These are phyloP conservation scores for Syndactyla subalaris DNA, from an alignment of 2,797 vertebrate genomes.

Conservation along the genomic window DNA sequence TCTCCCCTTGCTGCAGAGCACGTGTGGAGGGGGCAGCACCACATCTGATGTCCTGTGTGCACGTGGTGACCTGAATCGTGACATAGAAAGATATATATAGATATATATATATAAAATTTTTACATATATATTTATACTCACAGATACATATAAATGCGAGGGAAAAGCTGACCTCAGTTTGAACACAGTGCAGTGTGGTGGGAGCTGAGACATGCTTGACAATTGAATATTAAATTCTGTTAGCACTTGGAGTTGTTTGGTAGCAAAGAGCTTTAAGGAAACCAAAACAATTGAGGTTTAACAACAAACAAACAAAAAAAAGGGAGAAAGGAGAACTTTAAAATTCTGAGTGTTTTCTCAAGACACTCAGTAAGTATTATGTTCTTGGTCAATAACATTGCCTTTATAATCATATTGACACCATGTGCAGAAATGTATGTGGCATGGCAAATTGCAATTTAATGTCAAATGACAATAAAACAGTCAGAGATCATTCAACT, in stretches of 20 bases:
- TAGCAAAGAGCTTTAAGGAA: slow-evolving; percentile 45
- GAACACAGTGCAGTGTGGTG: neutral
- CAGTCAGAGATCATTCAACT: slow-evolving; percentile 41
- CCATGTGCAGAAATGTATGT: neutral
- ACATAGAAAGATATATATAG: neutral
- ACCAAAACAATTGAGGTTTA: neutral
- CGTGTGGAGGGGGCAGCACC: accelerated
- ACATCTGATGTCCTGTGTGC: neutral
- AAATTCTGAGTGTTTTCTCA: slow-evolving; percentile 23
- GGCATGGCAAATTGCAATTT: slow-evolving; percentile 44
- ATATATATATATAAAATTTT: neutral
- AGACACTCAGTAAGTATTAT: slow-evolving; percentile 10
- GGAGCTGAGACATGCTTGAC: neutral
- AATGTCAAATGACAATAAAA: slow-evolving; percentile 61
- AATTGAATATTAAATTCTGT: slow-evolving; percentile 55
- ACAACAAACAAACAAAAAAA: neutral
- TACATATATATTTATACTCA: accelerated
- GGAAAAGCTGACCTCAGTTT: neutral
- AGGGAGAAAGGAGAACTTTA: neutral
- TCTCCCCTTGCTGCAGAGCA: neutral
- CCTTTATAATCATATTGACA: slow-evolving; percentile 54
- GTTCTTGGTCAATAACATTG: slow-evolving; percentile 35
- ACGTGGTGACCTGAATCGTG: neutral
- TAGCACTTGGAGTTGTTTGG: slow-evolving; percentile 26
- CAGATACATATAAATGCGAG: neutral